Evolutionary conservation across 2,888 invertebrate species (phyloP).

Genomic region (Hyposoter didymator): DNA sequence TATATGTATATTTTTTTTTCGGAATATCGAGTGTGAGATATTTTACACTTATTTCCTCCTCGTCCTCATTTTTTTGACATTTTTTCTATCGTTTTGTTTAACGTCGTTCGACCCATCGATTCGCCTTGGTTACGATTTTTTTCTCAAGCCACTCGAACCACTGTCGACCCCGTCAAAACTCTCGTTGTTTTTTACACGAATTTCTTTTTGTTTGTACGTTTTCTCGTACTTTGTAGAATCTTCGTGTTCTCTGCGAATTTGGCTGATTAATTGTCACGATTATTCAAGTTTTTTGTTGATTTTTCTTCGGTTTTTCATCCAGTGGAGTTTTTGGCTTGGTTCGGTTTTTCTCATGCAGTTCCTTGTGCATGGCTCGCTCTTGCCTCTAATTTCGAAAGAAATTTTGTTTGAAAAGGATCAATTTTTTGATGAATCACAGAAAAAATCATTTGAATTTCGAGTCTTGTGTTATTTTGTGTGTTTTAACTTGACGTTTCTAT

Average conservation of each 20-base stretch:
- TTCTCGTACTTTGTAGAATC: constrained; percentile 2
- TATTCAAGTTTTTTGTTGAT: constrained; percentile 14
- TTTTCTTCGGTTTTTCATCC: neutral
- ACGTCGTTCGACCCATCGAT: constrained; percentile 14
- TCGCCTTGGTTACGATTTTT: too few species aligned
- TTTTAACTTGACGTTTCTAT: constrained; percentile 79
- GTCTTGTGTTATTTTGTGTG: constrained; percentile 49
- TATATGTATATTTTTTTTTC: constrained; percentile 51
- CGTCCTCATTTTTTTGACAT: neutral
- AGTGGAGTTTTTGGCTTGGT: neutral
- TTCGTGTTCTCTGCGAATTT: constrained; percentile 40
- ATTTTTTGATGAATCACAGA: neutral
- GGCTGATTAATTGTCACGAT: constrained; percentile 56
- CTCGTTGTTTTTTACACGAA: too few species aligned
- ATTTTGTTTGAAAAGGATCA: too few species aligned
- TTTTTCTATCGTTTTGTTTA: constrained; percentile 31
- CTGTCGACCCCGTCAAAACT: too few species aligned
- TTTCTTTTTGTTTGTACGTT: too few species aligned
- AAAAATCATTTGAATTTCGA: neutral
- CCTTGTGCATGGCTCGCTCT: constrained; percentile 66
- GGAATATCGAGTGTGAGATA: constrained; percentile 38
- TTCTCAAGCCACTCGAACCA: too few species aligned
- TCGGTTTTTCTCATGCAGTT: too few species aligned
- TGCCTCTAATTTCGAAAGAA: too few species aligned
- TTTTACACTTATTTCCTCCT: constrained; percentile 55